These are phyloP conservation scores for Xanthia icteritia DNA, from an alignment of 2,888 invertebrate species.

Conservation along the genomic window DNA sequence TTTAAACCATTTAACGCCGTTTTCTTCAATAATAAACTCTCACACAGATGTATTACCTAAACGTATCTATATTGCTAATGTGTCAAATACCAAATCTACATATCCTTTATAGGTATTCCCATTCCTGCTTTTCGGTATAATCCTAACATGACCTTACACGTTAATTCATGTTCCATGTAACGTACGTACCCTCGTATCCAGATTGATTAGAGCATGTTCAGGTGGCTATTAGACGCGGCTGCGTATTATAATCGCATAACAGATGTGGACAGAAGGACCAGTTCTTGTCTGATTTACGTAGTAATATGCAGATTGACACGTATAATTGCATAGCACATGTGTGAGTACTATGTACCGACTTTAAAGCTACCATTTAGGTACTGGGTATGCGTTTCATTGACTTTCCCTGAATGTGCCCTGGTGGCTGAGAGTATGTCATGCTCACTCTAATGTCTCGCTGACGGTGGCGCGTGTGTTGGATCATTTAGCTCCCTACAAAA, in stretches of 20 bases:
- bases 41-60: not conserved
- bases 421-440: too few species aligned
- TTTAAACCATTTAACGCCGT: not conserved
- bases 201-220: conserved; percentile 67
- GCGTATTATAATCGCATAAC: conserved; percentile 17
- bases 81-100: not conserved
- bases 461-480: too few species aligned
- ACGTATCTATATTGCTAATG: not conserved
- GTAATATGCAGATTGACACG: too few species aligned
- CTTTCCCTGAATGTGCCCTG: too few species aligned
- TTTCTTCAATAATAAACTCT: not conserved
- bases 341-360: too few species aligned
- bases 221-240: conserved; percentile 57
- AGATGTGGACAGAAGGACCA: conserved; percentile 31
- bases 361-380: too few species aligned
- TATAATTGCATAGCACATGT: too few species aligned
- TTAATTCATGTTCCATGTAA: conserved; percentile 66
- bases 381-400: too few species aligned
- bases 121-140: conserved; percentile 13
- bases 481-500: too few species aligned
- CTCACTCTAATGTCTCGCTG: too few species aligned
- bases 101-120: not conserved
- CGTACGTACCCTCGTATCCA: conserved; percentile 47
- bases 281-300: not conserved
- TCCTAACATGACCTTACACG: conserved; percentile 42